Evolutionary conservation across 30 jellyfish, hydroid and myxozoan species (phyloP), one percentile per base, ranked within the genome.

Genomic region (Aurelia sp.): DNA sequence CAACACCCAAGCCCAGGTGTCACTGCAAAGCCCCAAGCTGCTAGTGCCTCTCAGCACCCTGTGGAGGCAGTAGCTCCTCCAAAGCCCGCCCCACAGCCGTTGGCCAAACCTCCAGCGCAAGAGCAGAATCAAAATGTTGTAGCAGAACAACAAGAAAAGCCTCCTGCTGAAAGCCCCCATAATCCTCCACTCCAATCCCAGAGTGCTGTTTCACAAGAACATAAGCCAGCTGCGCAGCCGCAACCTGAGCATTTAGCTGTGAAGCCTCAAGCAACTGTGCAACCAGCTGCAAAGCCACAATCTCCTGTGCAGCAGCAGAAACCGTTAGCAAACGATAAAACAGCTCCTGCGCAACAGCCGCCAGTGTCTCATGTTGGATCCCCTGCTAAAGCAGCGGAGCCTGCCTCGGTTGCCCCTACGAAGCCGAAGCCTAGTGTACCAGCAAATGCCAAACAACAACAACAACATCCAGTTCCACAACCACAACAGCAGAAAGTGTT

Each of bases 281-380:
- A 7, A 8, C 55, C 55, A 44, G 15, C 55, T 44, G 55, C 55
- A 16, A 44, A 44, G 55, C 55, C 55, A 5, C 55, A 44, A 44
- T 12, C 16, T 5, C 55, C 88, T 13, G 61, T 65, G 88, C 93
- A 40, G 93, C 70, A 58, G 63, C 47, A 44, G 55, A 44, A 44
- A 44, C 55, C 55, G 7, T 3, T 41, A 41, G 13, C 52, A 21
- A 70, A 12, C 38, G 52, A 70, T 2, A 53, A 53, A 13, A n/a
- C 61, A 38, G 81, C 67, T 70, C 41, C 61, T 44, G 41, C 63
- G 67, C 81, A 70, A 47, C 81, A 70, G 63, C 81, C 81, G 13
- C 48, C 35, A 38, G 61, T 31, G 22, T 58, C 81, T 35, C 38
- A 30, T 20, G 67, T n/a, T 0, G 19, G 12, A n/a, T 33, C 63